Evolutionary conservation across 2,113 vertebrate species (phyloP).

Genomic region (Verasper variegatus): DNA sequence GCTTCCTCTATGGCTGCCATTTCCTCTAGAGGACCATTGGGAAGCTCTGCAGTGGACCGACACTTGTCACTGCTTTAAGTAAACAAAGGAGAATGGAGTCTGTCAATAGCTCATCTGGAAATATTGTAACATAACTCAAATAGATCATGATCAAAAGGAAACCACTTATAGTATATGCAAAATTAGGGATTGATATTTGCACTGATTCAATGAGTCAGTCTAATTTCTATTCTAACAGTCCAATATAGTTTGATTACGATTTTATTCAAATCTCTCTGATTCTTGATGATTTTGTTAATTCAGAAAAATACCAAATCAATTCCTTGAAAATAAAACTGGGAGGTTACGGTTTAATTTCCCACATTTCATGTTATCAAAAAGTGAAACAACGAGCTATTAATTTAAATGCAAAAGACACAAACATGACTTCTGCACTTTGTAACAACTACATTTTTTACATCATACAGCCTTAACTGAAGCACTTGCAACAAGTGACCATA

Average conservation of each 20-base stretch:
- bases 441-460: no score
- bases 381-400: no score
- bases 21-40: conserved; percentile 81
- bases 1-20: conserved; percentile 70
- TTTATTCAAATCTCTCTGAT: no score
- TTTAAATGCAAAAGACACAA: no score
- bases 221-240: neutral
- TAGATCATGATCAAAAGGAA: neutral
- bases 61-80: conserved; percentile 74
- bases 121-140: neutral
- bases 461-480: no score
- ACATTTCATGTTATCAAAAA: neutral
- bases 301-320: no score
- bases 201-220: neutral
- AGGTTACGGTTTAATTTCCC: neutral
- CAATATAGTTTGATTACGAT: neutral
- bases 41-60: conserved; percentile 70
- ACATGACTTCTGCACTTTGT: no score
- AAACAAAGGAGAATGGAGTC: neutral
- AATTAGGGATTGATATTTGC: neutral
- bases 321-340: no score
- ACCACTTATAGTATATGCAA: neutral
- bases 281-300: neutral
- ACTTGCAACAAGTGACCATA: no score
- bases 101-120: neutral